phyloP scores from a whole-genome alignment of 2,113 vertebrate species.

The Hystrix cristata region DNA sequence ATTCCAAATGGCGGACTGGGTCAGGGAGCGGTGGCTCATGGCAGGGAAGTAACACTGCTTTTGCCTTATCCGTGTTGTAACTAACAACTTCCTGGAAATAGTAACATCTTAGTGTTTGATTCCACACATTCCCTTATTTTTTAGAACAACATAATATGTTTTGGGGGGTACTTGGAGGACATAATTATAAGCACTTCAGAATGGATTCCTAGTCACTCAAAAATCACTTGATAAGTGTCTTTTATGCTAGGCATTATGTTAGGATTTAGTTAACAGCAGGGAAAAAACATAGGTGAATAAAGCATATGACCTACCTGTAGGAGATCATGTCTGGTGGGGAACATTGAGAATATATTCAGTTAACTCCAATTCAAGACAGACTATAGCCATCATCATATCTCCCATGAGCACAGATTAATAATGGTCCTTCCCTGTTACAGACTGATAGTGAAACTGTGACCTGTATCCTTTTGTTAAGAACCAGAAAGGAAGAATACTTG shows the following conservation, averaged over 20 bases:
- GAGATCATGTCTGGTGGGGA: not conserved
- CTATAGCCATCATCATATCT: not conserved
- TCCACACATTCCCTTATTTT: slow-evolving; percentile 20
- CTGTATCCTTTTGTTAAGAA: not conserved
- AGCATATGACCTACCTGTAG: not conserved
- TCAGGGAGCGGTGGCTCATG: not conserved
- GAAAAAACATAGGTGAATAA: not conserved
- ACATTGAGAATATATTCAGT: not conserved
- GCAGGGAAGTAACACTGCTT: slow-evolving; percentile 46
- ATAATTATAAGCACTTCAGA: not conserved
- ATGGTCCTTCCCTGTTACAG: not conserved
- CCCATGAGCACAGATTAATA: not conserved
- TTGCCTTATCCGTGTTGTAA: slow-evolving; percentile 12
- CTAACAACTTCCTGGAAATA: slow-evolving; percentile 25
- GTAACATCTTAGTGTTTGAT: slow-evolving; percentile 53
- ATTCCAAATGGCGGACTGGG: not conserved
- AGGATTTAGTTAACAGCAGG: slow-evolving; percentile 2
- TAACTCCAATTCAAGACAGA: slow-evolving; percentile 7
- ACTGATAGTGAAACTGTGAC: not conserved
- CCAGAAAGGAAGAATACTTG: not conserved
- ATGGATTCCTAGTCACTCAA: not conserved
- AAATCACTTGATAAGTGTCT: not conserved
- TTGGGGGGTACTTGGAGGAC: not conserved
- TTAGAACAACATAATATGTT: not conserved
- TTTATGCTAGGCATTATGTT: not conserved